Evolutionary conservation across 2,113 vertebrate genomes (phyloP), one percentile per base, ranked within the genome.

Genomic region (Leptobrachium leishanense): DNA sequence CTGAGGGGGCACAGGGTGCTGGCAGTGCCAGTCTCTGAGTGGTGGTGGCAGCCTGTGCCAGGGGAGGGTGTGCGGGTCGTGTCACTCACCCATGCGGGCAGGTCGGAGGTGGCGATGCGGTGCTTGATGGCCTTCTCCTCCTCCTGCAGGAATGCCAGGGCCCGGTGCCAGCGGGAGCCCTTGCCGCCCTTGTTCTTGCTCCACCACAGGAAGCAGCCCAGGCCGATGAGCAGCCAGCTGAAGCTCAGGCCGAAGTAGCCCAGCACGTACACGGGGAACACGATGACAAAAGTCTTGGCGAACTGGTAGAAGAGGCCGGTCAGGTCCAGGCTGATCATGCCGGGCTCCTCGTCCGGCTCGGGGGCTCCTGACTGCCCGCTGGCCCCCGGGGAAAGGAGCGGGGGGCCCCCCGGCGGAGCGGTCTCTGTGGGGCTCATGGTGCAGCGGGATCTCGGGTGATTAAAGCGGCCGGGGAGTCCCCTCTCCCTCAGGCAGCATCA

Each of bases 211-310:
- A 98, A 88, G 79, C 87, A 76, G 46, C 91, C 91, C 2, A 98
- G 91, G 2, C 90, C 96, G 59, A 98, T 88, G 68, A 98, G 92
- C 5, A 98, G 91, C 97, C 97, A 98, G 85, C 95, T 98, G 89
- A 98, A 98, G 85, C 97, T 98, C 88, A 98, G 91, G 81, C 94
- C 97, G 69, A 98, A 90, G 87, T 97, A 98, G 62, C 97, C 97
- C 84, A 98, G 78, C 46, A 95, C 42, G 31, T 98, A 98, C 72
- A 98, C 95, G 0, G 97, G 97, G 73, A 98, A 91, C 66, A 98
- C 88, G 73, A 98, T 69, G 65, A 91, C 92, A 70, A 98, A 98
- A 42, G 95, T 95, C 88, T 96, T 95, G 72, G 90, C 95, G 42
- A 98, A 95, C 85, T 95, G 93, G 70, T 95, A 90, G 88, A 95